phyloP scores from a whole-genome alignment of 92 coral and sea anemone genomes.

The Micromussa lordhowensis region DNA sequence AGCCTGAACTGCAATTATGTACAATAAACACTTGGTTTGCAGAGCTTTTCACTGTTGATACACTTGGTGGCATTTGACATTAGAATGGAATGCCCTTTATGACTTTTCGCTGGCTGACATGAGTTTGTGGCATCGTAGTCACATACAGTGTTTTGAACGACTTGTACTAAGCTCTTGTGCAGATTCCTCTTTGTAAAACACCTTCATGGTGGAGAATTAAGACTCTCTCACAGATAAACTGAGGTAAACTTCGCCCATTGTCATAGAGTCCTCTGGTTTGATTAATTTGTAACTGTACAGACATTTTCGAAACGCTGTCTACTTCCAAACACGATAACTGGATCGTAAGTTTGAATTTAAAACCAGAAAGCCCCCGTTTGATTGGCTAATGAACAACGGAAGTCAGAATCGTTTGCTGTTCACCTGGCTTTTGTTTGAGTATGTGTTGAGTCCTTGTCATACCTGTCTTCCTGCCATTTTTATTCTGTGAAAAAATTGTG shows the following conservation, averaged over 20 bases:
- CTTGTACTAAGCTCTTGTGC: constrained; percentile 44
- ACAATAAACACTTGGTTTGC: constrained; percentile 30
- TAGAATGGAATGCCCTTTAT: constrained; percentile 15
- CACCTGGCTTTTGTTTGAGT: too few relatives aligned
- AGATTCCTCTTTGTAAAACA: constrained; percentile 28
- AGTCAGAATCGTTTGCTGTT: too few relatives aligned
- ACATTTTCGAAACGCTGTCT: constrained; percentile 12
- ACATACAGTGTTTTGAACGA: constrained; percentile 46
- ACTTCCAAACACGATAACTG: constrained; percentile 3
- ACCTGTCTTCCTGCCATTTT: not conserved
- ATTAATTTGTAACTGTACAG: constrained; percentile 17
- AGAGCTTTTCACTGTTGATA: constrained; percentile 44
- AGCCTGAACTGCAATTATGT: constrained; percentile 20
- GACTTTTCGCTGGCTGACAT: constrained; percentile 18
- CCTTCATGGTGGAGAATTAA: constrained; percentile 34
- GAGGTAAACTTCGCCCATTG: constrained; percentile 32
- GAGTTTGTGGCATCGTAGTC: constrained; percentile 45
- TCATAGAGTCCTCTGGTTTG: constrained; percentile 36
- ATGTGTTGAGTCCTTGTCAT: not conserved
- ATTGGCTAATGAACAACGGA: too few relatives aligned
- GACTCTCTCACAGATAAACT: constrained; percentile 38
- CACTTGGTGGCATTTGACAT: constrained; percentile 10
- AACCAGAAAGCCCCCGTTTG: too few relatives aligned
- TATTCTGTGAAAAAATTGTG: not conserved
- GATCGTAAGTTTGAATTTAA: too few relatives aligned